These are phyloP conservation scores for Dicyrtoma fusca DNA, from an alignment of 2,888 invertebrate genomes.

Conservation along the genomic window DNA sequence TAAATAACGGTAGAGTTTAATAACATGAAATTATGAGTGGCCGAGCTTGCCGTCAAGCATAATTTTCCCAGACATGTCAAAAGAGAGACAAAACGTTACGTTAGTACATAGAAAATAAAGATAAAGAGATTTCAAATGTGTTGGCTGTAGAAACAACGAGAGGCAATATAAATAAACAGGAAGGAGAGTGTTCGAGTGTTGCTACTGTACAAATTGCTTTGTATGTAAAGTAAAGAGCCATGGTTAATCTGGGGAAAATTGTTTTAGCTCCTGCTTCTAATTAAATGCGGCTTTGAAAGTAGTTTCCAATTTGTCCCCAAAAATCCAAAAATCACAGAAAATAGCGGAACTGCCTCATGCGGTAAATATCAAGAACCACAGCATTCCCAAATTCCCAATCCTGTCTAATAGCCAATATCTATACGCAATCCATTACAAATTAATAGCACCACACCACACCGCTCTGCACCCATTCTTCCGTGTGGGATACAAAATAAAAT, in stretches of 20 bases:
- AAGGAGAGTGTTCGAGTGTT: not conserved
- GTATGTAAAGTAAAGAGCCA: not conserved
- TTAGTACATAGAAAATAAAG: too few species aligned
- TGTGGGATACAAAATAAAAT: too few species aligned
- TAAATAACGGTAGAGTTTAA: slow-evolving; percentile 7
- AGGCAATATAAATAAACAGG: too few species aligned
- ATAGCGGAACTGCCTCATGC: slow-evolving; percentile 1
- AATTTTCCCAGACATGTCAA: too few species aligned
- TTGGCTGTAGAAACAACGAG: too few species aligned
- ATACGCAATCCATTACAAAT: not conserved
- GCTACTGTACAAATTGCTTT: too few species aligned
- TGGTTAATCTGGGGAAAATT: not conserved
- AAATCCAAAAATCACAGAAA: not conserved
- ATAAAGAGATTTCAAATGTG: too few species aligned
- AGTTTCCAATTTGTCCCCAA: slow-evolving; percentile 3
- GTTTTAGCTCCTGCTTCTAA: not conserved
- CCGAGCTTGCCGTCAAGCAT: too few species aligned
- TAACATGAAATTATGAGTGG: not conserved
- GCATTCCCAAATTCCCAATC: slow-evolving; percentile 9
- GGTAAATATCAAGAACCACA: slow-evolving; percentile 1
- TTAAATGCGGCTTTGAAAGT: slow-evolving; percentile 10
- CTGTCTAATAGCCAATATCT: not conserved
- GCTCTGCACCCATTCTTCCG: too few species aligned
- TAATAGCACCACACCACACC: too few species aligned
- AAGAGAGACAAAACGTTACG: too few species aligned